Evolutionary conservation across 2,113 vertebrate species (phyloP), one percentile per base, ranked within the genome.

Genomic region (Neogobius melanostomus): DNA sequence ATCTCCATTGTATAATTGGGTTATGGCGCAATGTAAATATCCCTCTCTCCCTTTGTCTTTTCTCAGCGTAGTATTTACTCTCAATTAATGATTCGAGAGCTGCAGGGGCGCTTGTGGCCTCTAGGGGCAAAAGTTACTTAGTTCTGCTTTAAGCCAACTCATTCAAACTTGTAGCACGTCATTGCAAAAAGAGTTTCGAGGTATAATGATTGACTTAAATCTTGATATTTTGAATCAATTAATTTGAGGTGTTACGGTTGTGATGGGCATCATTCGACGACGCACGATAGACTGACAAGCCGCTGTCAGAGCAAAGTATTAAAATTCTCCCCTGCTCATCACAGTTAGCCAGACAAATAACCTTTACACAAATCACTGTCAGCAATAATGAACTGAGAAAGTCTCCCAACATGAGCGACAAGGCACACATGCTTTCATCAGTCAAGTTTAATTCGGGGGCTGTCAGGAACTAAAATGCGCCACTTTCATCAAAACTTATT

Each of bases 281-380:
- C 28, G 28, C 28, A 36, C 28, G 63, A 80, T 79, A 59, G 82
- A 77, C 70, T 85, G 84, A 82, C 82, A 85, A 62, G 70, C 72
- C 68, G 66, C 69, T 76, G 79, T 76, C 85, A 80, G 82, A 45
- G 74, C 70, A 66, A 77, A 68, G 62, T 72, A 48, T 79, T 76
- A 68, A 66, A 73, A 85, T 72, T 63, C 57, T 44, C 50, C 14
- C 64, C 45, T 71, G 79, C 77, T 81, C 71, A 82, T 83, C 68
- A 80, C 69, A 69, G 76, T 82, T 85, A 79, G 75, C 83, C 81
- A 86, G 57, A 82, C 80, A 72, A 78, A 83, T 77, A 84, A 67
- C 72, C 62, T 84, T 47, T 49, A 74, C 44, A 66, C 66, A 82
- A 77, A 66, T 57, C 67, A 12, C 46, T 6, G 74, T 76, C 51